Conservation (phyloP, 2,113 vertebrate species). For the Cyprinus carpio region DNA sequence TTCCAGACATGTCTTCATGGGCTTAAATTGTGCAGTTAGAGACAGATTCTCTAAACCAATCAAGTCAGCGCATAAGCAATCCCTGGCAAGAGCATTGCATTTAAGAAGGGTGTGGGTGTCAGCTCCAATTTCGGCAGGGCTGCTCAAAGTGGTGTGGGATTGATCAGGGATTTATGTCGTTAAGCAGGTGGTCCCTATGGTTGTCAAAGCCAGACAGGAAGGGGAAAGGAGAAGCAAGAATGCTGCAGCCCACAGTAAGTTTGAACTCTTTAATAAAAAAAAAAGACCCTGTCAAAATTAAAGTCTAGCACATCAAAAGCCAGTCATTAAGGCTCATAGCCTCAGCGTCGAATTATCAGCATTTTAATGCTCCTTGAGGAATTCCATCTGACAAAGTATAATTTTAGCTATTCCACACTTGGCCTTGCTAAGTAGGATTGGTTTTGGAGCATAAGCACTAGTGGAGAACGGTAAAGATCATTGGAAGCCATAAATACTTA, state of each 20-base stretch:
- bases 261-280: constrained; percentile 36
- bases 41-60: constrained; percentile 5
- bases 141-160: constrained; percentile 41
- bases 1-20: not conserved
- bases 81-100: constrained; percentile 14
- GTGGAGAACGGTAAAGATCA: not conserved
- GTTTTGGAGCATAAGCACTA: constrained; percentile 2
- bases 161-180: constrained; percentile 46
- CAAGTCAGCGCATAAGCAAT: constrained; percentile 3
- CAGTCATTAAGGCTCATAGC: constrained; percentile 43
- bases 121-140: constrained; percentile 31
- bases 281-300: constrained; percentile 41
- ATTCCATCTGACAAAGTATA: constrained; percentile 33
- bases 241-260: constrained; percentile 32
- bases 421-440: not conserved
- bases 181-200: constrained; percentile 51
- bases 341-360: constrained; percentile 38
- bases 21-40: constrained; percentile 30
- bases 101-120: constrained; percentile 42
- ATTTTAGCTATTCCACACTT: constrained; percentile 27
- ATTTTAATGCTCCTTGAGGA: constrained; percentile 45
- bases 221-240: constrained; percentile 21
- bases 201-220: constrained; percentile 42
- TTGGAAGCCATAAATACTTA: not conserved
- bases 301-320: constrained; percentile 43